A percentile compares a stretch with the other conserved stretches of the same genome.
Evolutionary conservation across 2,797 vertebrate genomes (phyloP).

Genomic region (Micrastur ruficollis): DNA sequence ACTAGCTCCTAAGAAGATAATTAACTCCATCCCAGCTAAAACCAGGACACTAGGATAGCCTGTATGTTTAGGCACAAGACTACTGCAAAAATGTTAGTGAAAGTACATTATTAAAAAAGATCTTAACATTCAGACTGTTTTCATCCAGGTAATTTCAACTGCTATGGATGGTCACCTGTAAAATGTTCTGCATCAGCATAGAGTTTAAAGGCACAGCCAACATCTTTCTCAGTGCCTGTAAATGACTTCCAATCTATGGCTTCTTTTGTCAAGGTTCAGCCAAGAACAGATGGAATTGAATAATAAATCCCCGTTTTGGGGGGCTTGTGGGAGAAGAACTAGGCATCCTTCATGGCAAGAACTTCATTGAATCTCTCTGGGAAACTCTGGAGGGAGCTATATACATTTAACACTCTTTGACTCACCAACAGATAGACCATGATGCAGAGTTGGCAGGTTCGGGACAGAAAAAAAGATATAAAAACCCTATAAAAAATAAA

Average conservation of each 20-base stretch:
- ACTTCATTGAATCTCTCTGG: background rate
- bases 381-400: conserved; percentile 48
- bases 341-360: background rate
- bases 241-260: background rate
- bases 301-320: background rate
- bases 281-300: background rate
- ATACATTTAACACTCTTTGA: conserved; percentile 12
- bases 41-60: background rate
- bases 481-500: background rate
- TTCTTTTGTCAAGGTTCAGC: background rate
- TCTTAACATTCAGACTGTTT: background rate
- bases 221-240: background rate
- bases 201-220: background rate
- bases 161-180: background rate
- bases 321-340: background rate
- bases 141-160: background rate
- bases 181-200: background rate
- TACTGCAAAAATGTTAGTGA: background rate
- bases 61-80: background rate
- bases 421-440: background rate
- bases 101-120: background rate
- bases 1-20: no score
- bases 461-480: background rate
- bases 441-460: background rate
- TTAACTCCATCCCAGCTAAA: no score